Evolutionary conservation across 2,113 vertebrate genomes (phyloP).

Genomic region (Seriola dumerili): DNA sequence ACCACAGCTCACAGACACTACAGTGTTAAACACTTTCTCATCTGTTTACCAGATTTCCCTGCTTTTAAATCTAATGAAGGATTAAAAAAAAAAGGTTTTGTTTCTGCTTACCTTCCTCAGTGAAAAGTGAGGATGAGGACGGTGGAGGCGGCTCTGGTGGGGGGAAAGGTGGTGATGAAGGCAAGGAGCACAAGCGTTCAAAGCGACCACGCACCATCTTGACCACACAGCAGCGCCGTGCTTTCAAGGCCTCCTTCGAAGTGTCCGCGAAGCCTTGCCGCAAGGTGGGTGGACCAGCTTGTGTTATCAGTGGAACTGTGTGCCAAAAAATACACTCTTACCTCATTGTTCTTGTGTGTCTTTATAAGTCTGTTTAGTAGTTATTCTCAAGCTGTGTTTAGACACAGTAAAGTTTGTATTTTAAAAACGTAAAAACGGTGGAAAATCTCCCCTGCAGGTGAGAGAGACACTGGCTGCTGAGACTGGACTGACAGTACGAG

Average conservation of each 20-base stretch:
- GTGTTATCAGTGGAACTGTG: conserved; percentile 34
- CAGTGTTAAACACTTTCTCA: background rate
- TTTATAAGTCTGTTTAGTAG: background rate
- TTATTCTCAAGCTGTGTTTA: background rate
- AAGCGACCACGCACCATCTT: conserved; percentile 93
- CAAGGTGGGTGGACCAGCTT: conserved; percentile 82
- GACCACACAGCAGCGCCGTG: conserved; percentile 92
- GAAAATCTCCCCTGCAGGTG: conserved; percentile 79
- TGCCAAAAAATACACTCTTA: conserved; percentile 10
- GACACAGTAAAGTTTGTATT: background rate
- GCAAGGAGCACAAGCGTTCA: conserved; percentile 91
- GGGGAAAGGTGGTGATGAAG: conserved; percentile 87
- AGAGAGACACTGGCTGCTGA: conserved; percentile 93
- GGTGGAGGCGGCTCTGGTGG: conserved; percentile 86
- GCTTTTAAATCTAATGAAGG: background rate
- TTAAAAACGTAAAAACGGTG: background rate
- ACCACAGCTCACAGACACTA: background rate
- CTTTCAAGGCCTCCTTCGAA: conserved; percentile 95
- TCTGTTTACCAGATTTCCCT: background rate
- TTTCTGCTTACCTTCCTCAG: conserved; percentile 72
- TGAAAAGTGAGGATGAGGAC: conserved; percentile 92
- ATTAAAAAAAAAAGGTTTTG: background rate
- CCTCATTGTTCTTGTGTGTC: background rate
- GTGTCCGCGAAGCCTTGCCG: conserved; percentile 93
- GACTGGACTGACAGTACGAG: conserved; percentile 91